Evolutionary conservation across 2,113 vertebrate genomes (phyloP).

Genomic region (Toxotes chatareus): DNA sequence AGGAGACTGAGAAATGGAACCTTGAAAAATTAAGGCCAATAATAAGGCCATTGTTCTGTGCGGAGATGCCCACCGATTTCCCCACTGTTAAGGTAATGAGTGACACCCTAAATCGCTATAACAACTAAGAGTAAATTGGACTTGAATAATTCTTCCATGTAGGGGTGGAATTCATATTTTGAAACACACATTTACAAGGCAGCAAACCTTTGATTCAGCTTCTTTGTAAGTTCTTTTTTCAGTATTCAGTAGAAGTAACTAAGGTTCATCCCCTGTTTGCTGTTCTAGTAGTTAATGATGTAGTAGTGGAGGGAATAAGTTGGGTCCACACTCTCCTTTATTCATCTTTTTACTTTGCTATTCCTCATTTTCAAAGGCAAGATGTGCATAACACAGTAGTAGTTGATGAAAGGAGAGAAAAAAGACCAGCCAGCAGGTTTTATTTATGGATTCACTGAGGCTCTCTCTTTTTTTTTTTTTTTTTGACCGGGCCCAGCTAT

Average conservation of each 20-base stretch:
- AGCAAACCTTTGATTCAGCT: constrained; percentile 57
- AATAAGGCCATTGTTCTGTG: constrained; percentile 53
- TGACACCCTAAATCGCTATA: constrained; percentile 33
- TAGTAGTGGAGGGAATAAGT: constrained; percentile 61
- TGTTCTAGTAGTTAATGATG: constrained; percentile 74
- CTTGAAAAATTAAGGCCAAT: constrained; percentile 54
- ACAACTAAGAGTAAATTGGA: constrained; percentile 35
- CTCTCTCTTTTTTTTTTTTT: constrained; percentile 32
- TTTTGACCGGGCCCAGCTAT: constrained; percentile 73
- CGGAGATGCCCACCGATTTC: background rate
- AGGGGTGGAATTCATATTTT: constrained; percentile 28
- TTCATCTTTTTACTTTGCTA: constrained; percentile 69
- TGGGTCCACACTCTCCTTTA: constrained; percentile 46
- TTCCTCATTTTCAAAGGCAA: constrained; percentile 73
- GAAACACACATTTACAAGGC: constrained; percentile 22
- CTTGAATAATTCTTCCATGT: constrained; percentile 26
- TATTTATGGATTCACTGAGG: constrained; percentile 81
- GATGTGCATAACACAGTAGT: constrained; percentile 70
- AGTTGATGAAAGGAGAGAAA: constrained; percentile 72
- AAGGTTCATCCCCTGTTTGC: constrained; percentile 54
- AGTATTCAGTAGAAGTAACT: constrained; percentile 39
- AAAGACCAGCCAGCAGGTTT: constrained; percentile 80
- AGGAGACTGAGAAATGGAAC: constrained; percentile 43
- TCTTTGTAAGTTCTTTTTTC: constrained; percentile 57
- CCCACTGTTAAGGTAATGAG: constrained; percentile 34